A percentile compares a stretch with the other conserved stretches of the same genome.
These are phyloP conservation scores for Nothobranchius kuhntae DNA, from an alignment of 2,113 vertebrate species.

Conservation along the genomic window DNA sequence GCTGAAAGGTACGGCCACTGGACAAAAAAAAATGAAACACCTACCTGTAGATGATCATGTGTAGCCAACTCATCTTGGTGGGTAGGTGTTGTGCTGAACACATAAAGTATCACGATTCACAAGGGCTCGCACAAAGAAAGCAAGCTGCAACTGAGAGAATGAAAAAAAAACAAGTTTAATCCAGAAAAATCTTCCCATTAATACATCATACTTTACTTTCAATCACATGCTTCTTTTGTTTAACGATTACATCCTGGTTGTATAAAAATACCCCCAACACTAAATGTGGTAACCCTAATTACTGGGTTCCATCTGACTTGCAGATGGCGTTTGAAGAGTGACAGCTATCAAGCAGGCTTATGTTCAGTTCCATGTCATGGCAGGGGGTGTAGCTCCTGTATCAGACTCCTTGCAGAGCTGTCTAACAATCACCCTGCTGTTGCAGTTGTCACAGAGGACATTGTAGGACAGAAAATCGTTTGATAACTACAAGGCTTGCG, in stretches of 20 bases:
- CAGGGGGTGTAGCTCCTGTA: slow-evolving; percentile 39
- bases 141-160: slow-evolving; percentile 27
- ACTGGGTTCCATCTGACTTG: slow-evolving; percentile 13
- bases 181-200: slow-evolving; percentile 9
- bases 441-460: slow-evolving; percentile 39
- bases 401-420: slow-evolving; percentile 41
- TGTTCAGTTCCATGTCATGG: slow-evolving; percentile 33
- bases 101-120: slow-evolving; percentile 50
- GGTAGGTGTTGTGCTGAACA: slow-evolving; percentile 43
- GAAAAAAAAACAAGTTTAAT: slow-evolving; percentile 27
- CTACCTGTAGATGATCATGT: slow-evolving; percentile 19
- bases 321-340: slow-evolving; percentile 29
- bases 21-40: neutral
- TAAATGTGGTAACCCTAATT: slow-evolving; percentile 4
- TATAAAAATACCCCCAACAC: neutral
- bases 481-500: slow-evolving; percentile 25
- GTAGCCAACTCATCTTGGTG: slow-evolving; percentile 16
- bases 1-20: slow-evolving; percentile 17
- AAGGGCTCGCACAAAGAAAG: slow-evolving; percentile 27
- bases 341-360: slow-evolving; percentile 33
- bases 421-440: slow-evolving; percentile 56
- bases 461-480: slow-evolving; percentile 22
- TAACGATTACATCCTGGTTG: slow-evolving; percentile 9
- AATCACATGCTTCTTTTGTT: neutral
- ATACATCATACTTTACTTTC: slow-evolving; percentile 1